Evolutionary conservation across 2,113 vertebrate genomes (phyloP).

Genomic region (Poicephalus gulielmi): DNA sequence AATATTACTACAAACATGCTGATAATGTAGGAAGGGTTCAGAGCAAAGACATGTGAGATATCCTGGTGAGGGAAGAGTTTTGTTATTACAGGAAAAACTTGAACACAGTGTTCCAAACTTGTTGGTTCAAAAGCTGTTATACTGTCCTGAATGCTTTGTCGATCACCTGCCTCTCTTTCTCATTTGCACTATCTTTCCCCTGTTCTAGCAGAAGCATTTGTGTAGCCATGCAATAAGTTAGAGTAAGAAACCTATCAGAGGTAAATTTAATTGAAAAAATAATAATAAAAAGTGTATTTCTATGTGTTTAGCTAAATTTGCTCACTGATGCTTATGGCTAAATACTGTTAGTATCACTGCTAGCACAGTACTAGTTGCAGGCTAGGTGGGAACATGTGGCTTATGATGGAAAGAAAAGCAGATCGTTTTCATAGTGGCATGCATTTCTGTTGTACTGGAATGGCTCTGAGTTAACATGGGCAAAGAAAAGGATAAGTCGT

Average conservation of each 20-base stretch:
- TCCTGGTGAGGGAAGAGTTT: not conserved
- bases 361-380: not conserved
- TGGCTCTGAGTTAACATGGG: not conserved
- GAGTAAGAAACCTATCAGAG: not conserved
- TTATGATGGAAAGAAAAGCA: not conserved
- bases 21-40: not conserved
- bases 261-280: not conserved
- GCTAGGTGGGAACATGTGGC: not conserved
- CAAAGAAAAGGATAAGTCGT: not conserved
- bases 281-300: not conserved
- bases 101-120: not conserved
- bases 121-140: not conserved
- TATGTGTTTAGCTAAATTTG: not conserved
- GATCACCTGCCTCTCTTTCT: not conserved
- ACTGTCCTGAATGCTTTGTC: not conserved
- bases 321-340: not conserved
- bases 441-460: not conserved
- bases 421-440: not conserved
- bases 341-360: not conserved
- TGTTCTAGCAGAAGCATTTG: not conserved
- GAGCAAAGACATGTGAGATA: not conserved
- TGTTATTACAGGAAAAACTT: not conserved
- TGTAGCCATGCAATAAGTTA: not conserved
- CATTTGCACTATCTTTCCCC: not conserved
- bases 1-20: not conserved